These are phyloP conservation scores for Cecidostiba fungosa DNA, from an alignment of 2,888 invertebrate species.

Conservation along the genomic window DNA sequence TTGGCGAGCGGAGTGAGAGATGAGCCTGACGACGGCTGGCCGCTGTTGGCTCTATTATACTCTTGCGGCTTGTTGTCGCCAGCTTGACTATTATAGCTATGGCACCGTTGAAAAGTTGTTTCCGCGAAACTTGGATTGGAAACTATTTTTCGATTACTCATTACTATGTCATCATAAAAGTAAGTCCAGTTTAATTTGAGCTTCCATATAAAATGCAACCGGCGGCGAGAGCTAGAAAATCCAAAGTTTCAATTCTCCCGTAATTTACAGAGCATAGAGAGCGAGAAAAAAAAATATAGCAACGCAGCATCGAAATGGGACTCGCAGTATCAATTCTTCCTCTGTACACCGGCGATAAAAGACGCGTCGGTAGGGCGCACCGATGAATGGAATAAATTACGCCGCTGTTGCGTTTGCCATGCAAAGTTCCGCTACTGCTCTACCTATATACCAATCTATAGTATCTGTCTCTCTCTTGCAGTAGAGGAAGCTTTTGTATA, in stretches of 20 bases:
- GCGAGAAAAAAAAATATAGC: not conserved
- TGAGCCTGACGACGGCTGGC: not conserved
- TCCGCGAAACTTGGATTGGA: not conserved
- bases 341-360: not conserved
- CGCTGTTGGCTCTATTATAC: not conserved
- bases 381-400: constrained; percentile 54
- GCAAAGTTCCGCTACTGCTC: constrained; percentile 32
- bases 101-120: not conserved
- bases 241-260: not conserved
- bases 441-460: not conserved
- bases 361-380: not conserved
- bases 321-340: not conserved
- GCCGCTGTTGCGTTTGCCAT: constrained; percentile 38
- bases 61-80: not conserved
- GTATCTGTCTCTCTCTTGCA: not conserved
- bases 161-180: too few relatives aligned
- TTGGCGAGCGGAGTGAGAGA: constrained; percentile 1
- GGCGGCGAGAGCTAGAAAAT: too few relatives aligned
- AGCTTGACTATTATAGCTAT: not conserved
- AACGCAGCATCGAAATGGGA: not conserved
- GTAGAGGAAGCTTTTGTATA: not conserved
- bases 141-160: too few relatives aligned
- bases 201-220: too few relatives aligned
- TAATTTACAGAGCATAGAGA: not conserved
- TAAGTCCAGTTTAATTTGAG: too few relatives aligned